A percentile compares a stretch with the other conserved stretches of the same genome.
These are phyloP conservation scores for Trichopoda pennipes DNA, from an alignment of 2,888 invertebrate genomes.

Conservation along the genomic window DNA sequence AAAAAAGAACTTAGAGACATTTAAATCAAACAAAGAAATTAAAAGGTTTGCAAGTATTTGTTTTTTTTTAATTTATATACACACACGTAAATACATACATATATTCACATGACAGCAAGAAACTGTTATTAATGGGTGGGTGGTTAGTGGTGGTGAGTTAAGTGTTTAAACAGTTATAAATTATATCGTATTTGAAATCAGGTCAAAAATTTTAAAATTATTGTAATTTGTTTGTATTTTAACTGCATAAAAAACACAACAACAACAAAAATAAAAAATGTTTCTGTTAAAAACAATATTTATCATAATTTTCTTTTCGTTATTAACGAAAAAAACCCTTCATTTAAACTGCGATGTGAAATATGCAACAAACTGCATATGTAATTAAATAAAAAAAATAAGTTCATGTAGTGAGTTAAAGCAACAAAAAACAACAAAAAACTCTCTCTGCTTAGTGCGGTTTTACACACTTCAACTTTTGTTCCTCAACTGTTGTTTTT, in stretches of 20 bases:
- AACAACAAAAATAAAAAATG: neutral
- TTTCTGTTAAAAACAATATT: neutral
- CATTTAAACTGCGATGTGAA: neutral
- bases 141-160: slow-evolving; percentile 29
- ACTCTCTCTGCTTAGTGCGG: no score
- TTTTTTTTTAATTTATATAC: slow-evolving; percentile 41
- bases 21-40: slow-evolving; percentile 29
- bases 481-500: no score
- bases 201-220: neutral
- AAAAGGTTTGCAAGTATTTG: slow-evolving; percentile 55
- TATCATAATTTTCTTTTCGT: neutral
- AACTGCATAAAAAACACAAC: neutral
- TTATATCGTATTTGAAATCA: neutral
- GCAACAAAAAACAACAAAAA: no score
- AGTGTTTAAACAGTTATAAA: slow-evolving; percentile 39
- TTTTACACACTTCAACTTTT: no score
- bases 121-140: slow-evolving; percentile 36
- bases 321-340: neutral
- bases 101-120: slow-evolving; percentile 44
- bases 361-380: neutral
- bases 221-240: neutral
- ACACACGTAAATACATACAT: slow-evolving; percentile 57
- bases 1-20: slow-evolving; percentile 30
- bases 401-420: no score
- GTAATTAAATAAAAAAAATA: neutral